Evolutionary conservation across 2,113 vertebrate genomes (phyloP), one percentile per base, ranked within the genome.

Genomic region (Cacatua alba): DNA sequence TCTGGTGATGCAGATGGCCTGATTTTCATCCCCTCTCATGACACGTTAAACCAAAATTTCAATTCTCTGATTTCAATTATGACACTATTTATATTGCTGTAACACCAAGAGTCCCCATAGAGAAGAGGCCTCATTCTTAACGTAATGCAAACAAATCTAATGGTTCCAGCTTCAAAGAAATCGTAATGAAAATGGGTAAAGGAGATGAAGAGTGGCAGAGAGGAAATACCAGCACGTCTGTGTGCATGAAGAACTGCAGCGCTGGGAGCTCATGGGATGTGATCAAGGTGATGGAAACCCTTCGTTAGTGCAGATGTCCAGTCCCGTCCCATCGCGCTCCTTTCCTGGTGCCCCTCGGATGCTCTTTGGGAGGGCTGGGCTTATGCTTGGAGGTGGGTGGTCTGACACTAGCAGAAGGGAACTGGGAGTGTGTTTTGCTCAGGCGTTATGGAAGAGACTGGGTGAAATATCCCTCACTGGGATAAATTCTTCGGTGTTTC

Each of bases 1-100:
- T 25, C 83, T 93, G 81, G 41, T 92, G 7, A n/a, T 91, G 84
- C 80, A 90, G 83, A 96, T 90, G 92, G 92, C 76, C 92, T 95
- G 79, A 88, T 95, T 96, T 90, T 86, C 90, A 77, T 74, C 82
- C 79, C 60, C 71, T 94, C 92, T 95, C 81, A 5, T 65, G 82
- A 74, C 86, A 65, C 43, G 1, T 94, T 59, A 65, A 41, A 41
- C 35, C 0, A 0, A 86, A 68, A 88, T 94, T 48, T 91, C 44
- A 79, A 76, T 96, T 94, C 86, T 90, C 94, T 95, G 92, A 97
- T 96, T 96, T 93, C 95, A 94, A 80, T 97, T 96, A 96, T 93
- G 92, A 33, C 74, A 13, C 77, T 82, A 26, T 92, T 96, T 86
- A 81, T 95, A 49, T 31, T 92, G 81, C 77, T 82, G 52, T 78